phyloP scores from a whole-genome alignment of 2,113 vertebrate genomes.

The Neolamprologus hecqui region DNA sequence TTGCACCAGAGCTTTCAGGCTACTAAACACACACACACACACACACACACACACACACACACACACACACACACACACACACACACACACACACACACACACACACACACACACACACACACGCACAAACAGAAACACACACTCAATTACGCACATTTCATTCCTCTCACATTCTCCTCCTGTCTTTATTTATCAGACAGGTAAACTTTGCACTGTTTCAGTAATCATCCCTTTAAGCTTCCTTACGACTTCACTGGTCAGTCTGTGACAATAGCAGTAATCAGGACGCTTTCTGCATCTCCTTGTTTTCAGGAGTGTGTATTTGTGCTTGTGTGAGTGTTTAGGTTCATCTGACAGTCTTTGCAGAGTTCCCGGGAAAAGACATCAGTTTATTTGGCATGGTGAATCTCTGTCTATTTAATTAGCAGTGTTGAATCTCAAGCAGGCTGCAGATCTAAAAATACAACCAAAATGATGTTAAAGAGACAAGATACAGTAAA shows the following conservation, averaged over 20 bases:
- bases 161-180: conserved; percentile 17
- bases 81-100: background rate
- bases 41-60: background rate
- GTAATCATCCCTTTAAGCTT: conserved; percentile 20
- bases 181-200: conserved; percentile 35
- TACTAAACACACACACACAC: background rate
- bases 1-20: too few species aligned
- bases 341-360: conserved; percentile 47
- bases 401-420: conserved; percentile 55
- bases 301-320: conserved; percentile 20
- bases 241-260: conserved; percentile 34
- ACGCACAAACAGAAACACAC: background rate
- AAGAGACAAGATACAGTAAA: conserved; percentile 64
- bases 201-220: conserved; percentile 31
- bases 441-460: conserved; percentile 63
- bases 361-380: conserved; percentile 36
- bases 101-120: background rate
- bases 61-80: background rate
- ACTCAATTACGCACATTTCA: conserved; percentile 22
- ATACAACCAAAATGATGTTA: conserved; percentile 66
- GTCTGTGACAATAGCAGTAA: conserved; percentile 29
- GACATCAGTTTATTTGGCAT: conserved; percentile 46
- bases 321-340: background rate
- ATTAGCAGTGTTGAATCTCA: conserved; percentile 60
- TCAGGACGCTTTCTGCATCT: conserved; percentile 20